These are phyloP conservation scores for Lacanobia wlatinum DNA, from an alignment of 2,888 invertebrate genomes.

Conservation along the genomic window DNA sequence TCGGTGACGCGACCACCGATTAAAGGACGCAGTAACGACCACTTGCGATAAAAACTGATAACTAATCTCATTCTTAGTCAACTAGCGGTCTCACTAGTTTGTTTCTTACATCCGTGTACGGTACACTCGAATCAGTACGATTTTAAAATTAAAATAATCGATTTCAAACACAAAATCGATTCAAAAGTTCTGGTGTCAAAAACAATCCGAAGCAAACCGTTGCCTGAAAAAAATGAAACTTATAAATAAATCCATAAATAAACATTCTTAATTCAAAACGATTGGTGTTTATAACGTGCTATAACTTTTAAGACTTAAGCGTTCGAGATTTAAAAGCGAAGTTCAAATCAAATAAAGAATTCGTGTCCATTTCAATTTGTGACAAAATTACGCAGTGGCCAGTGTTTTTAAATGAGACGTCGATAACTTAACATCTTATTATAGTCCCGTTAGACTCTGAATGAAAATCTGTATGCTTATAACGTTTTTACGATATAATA, in stretches of 20 bases:
- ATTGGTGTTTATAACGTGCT: conserved; percentile 40
- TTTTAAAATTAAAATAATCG: conserved; percentile 28
- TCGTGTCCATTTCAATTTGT: conserved; percentile 50
- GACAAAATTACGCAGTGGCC: conserved; percentile 55
- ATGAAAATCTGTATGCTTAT: conserved; percentile 55
- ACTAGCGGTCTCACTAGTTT: conserved; percentile 82
- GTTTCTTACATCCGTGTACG: conserved; percentile 77
- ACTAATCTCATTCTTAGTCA: conserved; percentile 86
- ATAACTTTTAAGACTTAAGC: conserved; percentile 34
- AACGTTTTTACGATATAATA: conserved; percentile 61
- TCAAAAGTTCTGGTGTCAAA: conserved; percentile 14
- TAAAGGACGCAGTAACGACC: conserved; percentile 88
- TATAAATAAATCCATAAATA: conserved; percentile 28
- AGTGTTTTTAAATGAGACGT: conserved; percentile 68
- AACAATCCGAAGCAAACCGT: neutral
- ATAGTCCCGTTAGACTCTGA: conserved; percentile 61
- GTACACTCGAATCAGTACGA: conserved; percentile 46
- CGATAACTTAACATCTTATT: conserved; percentile 65
- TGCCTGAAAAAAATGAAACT: conserved; percentile 11
- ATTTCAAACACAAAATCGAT: conserved; percentile 4
- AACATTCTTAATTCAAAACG: conserved; percentile 47
- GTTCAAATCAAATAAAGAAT: conserved; percentile 53
- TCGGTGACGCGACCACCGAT: conserved; percentile 87
- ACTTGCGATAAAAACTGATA: conserved; percentile 87
- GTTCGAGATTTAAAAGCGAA: conserved; percentile 50